Base-by-base conservation (phyloP, 2,113 vertebrate species). In the Pitta sordida region DNA sequence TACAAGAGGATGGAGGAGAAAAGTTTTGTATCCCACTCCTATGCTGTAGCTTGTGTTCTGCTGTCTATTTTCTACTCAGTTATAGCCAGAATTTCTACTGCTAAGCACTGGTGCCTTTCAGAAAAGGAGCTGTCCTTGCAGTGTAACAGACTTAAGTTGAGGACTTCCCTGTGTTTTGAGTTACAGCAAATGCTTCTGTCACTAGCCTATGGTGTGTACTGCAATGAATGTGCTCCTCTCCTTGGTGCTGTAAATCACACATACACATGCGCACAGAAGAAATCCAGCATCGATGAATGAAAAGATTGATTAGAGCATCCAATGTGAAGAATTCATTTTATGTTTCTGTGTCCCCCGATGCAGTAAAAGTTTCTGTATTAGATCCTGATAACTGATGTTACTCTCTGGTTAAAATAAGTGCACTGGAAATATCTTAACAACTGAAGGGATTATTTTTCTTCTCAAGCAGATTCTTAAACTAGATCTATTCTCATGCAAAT, bases 271-370 rank as follows among this genome's bases (percentile, higher is more conserved):
- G 32, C 22, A 55, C 4, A 62, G 39, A 82, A 76, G 11, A 85
- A 88, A 86, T 56, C 27, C 19, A 73, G 24, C 19, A 20, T 0
- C 0, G 0, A 27, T 65, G 64, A 69, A 65, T 37, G 7, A 32
- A 49, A 70, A 80, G 5, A n/a, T 59, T 70, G 30, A 51, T 43
- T 58, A 86, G 37, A 69, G 3, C 13, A 86, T 52, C 10, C 34
- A 62, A 5, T 18, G 3, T 39, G n/a, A 68, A 64, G 44, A 79
- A 29, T 15, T 44, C 1, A 20, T 69, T 67, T 68, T 26, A 74
- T 39, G 7, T 43, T 48, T 76, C 32, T 53, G 5, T 62, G 29
- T 49, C 11, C 8, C 18, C 19, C 41, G 68, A 21, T 71, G 30
- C 48, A 83, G 79, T 53, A 83, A 39, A 4, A 52, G 2, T 44